Percentiles rank a stretch among this genome's conserved stretches.
phyloP scores from a whole-genome alignment of 2,113 vertebrate species.

The Cyanoramphus novaezelandiae region DNA sequence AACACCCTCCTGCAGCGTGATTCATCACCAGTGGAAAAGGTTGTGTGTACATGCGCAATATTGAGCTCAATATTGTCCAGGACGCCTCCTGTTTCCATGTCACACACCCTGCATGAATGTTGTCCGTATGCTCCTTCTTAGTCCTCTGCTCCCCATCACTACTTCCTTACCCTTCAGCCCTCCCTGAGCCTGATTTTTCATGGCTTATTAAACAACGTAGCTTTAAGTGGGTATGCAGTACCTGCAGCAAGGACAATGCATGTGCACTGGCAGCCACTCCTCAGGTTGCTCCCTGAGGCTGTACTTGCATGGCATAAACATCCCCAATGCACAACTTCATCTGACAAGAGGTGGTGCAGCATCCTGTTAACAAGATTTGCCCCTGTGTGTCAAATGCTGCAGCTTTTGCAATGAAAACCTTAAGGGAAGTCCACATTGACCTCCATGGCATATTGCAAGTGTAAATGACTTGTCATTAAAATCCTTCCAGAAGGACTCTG shows the following conservation, averaged over 20 bases:
- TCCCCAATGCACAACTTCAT: rapidly evolving
- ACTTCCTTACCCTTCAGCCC: neutral
- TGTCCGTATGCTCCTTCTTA: neutral
- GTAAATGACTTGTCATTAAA: neutral
- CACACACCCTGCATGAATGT: rapidly evolving
- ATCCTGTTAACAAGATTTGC: neutral
- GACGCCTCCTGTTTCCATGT: neutral
- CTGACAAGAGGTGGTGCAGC: neutral
- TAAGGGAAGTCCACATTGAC: neutral
- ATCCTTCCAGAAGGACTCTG: neutral
- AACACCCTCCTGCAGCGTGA: rapidly evolving
- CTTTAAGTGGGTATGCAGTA: neutral
- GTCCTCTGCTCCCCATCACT: neutral
- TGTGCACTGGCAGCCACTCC: rapidly evolving
- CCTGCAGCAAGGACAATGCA: neutral
- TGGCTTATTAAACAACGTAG: rapidly evolving
- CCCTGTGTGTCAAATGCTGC: neutral
- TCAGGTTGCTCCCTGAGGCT: neutral
- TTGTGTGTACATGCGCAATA: neutral
- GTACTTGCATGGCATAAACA: rapidly evolving
- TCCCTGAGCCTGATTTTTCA: neutral
- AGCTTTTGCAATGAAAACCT: neutral
- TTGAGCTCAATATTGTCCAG: neutral
- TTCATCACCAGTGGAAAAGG: neutral
- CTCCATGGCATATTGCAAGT: neutral